phyloP scores from a whole-genome alignment of 2,113 vertebrate species.

The Campylomormyrus tamandua region DNA sequence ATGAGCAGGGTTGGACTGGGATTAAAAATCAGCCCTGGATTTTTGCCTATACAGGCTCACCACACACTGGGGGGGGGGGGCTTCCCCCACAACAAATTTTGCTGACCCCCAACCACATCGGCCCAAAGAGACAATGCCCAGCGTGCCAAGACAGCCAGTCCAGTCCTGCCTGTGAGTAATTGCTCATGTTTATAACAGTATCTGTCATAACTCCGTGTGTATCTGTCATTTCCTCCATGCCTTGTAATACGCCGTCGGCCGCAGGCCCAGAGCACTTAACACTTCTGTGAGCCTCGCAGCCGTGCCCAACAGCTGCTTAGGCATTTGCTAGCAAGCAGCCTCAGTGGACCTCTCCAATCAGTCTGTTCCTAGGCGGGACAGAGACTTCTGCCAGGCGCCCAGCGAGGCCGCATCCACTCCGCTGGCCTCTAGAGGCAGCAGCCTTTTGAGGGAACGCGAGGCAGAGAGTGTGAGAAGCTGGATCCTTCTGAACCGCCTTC shows the following conservation, averaged over 20 bases:
- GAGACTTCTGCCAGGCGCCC: not conserved
- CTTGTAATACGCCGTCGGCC: not conserved
- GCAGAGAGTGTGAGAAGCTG: not conserved
- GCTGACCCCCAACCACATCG: not conserved
- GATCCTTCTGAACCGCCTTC: not conserved
- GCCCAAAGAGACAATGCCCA: not conserved
- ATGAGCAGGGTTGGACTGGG: not conserved
- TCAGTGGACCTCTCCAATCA: conserved; percentile 17
- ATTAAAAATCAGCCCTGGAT: not conserved
- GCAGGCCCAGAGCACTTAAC: not conserved
- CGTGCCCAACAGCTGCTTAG: conserved; percentile 50
- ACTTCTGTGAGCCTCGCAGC: not conserved
- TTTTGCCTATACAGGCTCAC: not conserved
- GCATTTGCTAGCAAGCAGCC: conserved; percentile 50
- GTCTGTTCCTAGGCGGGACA: not conserved
- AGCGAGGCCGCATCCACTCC: not conserved
- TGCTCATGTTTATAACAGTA: not conserved
- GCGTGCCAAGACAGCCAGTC: not conserved
- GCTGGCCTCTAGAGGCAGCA: not conserved
- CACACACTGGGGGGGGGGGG: not conserved
- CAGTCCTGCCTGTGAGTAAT: not conserved
- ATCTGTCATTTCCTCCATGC: not conserved
- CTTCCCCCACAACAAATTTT: not conserved
- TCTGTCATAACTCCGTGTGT: not conserved
- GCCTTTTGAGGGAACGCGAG: not conserved